Percentiles rank a stretch among this genome's conserved stretches.
Evolutionary conservation across 2,797 vertebrate genomes (phyloP).

Genomic region (Alcedo atthis): DNA sequence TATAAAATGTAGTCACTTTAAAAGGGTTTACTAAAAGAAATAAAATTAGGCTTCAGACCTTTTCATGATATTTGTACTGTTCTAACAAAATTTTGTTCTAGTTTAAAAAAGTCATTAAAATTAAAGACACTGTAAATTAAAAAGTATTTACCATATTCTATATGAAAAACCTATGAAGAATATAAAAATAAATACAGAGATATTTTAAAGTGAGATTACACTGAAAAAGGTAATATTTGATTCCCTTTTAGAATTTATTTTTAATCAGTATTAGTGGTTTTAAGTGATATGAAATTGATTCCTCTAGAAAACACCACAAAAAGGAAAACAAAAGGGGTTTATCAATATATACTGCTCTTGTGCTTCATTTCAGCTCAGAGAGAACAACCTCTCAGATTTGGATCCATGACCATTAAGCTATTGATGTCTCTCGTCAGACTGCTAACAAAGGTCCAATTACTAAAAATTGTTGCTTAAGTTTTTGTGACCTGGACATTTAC

Average conservation of each 20-base stretch:
- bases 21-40: conserved; percentile 60
- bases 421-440: neutral
- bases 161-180: conserved; percentile 47
- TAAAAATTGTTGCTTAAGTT: neutral
- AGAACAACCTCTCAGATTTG: neutral
- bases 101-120: conserved; percentile 30
- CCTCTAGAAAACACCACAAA: neutral
- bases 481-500: neutral
- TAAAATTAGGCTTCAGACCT: conserved; percentile 27
- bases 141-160: conserved; percentile 48
- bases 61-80: conserved; percentile 65
- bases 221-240: neutral
- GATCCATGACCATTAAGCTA: neutral
- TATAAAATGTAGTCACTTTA: conserved; percentile 81
- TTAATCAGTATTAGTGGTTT: neutral
- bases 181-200: conserved; percentile 30
- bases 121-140: conserved; percentile 49
- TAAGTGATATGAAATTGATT: neutral
- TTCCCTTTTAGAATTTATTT: neutral
- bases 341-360: neutral
- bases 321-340: neutral
- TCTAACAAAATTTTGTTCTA: conserved; percentile 51
- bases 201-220: neutral
- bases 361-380: neutral
- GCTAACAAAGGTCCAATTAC: conserved; percentile 20